Evolutionary conservation across 2,888 invertebrate genomes (phyloP).

Genomic region (Dorcus parallelipipedus): DNA sequence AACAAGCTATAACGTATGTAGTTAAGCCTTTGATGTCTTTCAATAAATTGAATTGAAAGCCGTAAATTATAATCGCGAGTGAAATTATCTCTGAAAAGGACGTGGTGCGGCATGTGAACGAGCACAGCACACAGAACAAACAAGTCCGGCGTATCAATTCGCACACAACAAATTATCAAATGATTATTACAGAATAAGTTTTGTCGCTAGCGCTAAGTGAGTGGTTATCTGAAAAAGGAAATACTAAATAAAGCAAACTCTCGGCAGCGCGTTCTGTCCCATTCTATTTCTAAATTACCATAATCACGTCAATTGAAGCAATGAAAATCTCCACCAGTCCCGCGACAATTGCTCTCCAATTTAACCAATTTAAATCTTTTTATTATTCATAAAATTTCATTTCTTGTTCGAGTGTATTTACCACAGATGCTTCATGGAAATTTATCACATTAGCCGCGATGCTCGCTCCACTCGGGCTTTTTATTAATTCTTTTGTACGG

Average conservation of each 20-base stretch:
- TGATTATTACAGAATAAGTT: too few relatives aligned
- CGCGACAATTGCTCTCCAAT: constrained; percentile 51
- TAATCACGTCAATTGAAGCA: constrained; percentile 48
- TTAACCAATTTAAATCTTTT: constrained; percentile 50
- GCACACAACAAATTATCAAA: too few relatives aligned
- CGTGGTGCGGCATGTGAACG: too few relatives aligned
- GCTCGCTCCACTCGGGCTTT: constrained; percentile 4
- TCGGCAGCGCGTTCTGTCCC: constrained; percentile 30
- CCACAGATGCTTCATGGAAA: constrained; percentile 7
- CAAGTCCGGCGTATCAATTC: too few relatives aligned
- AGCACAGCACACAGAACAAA: too few relatives aligned
- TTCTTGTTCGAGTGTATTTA: constrained; percentile 19
- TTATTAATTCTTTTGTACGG: constrained; percentile 2
- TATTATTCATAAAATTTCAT: constrained; percentile 51
- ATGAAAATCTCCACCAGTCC: constrained; percentile 45
- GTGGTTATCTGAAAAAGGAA: constrained; percentile 32
- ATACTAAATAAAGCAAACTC: constrained; percentile 33
- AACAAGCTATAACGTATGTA: too few relatives aligned
- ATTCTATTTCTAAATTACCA: constrained; percentile 42
- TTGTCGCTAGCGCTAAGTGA: background rate
- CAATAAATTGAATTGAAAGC: too few relatives aligned
- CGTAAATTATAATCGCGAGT: too few relatives aligned
- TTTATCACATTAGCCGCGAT: constrained; percentile 7
- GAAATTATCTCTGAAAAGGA: too few relatives aligned
- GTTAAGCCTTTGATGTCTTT: too few relatives aligned